Evolutionary conservation across 2,797 vertebrate species (phyloP).

Genomic region (Petrocephalus schoutedeni): DNA sequence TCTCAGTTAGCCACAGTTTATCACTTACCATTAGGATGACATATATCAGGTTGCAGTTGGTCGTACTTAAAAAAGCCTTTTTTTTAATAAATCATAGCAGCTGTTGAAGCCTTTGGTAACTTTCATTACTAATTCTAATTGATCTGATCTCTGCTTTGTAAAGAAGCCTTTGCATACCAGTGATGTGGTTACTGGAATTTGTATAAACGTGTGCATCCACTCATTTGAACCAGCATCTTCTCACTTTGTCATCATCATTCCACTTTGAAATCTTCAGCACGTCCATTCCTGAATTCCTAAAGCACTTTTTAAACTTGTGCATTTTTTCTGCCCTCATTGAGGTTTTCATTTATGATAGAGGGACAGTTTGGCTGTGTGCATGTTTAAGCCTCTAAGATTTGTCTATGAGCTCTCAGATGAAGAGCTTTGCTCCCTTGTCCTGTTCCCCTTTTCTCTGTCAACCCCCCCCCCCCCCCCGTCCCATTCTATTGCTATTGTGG

Average conservation of each 20-base stretch:
- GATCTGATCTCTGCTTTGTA: neutral
- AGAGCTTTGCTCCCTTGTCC: neutral
- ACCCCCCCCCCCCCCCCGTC: neutral
- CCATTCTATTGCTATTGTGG: neutral
- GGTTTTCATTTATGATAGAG: neutral
- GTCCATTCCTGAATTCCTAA: neutral
- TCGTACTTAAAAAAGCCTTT: neutral
- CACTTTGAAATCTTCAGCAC: neutral
- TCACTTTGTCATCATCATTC: neutral
- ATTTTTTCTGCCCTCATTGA: neutral
- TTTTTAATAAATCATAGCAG: neutral
- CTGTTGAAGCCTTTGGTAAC: neutral
- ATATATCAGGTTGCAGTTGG: neutral
- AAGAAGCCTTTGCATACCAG: neutral
- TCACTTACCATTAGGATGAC: neutral
- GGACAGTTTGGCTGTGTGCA: too few relatives aligned
- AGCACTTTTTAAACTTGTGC: neutral
- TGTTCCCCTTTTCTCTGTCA: neutral
- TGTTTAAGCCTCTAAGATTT: too few relatives aligned
- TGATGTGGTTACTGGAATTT: neutral
- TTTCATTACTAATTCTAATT: slow-evolving; percentile 5
- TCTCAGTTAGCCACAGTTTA: neutral
- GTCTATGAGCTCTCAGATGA: too few relatives aligned
- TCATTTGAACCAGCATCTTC: neutral
- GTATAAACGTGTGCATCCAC: neutral